A percentile compares a stretch with the other conserved stretches of the same genome.
These are phyloP conservation scores for Drosophila greeni DNA, from an alignment of 2,888 invertebrate genomes.

Conservation along the genomic window DNA sequence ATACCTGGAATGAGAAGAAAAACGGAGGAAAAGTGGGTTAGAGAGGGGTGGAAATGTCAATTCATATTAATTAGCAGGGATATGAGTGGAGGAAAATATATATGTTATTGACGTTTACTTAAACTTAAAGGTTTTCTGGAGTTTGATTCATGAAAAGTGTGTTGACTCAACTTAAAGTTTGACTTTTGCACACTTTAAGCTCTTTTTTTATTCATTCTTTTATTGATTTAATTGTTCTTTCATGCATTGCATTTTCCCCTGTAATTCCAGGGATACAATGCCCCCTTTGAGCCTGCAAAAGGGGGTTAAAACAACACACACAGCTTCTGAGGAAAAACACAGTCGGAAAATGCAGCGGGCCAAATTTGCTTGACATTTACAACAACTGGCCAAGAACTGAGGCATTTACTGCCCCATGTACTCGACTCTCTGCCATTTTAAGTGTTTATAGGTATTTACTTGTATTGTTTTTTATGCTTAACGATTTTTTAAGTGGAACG, in stretches of 20 bases:
- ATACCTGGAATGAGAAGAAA: constrained; percentile 39
- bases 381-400: constrained; percentile 58
- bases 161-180: background rate
- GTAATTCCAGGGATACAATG: background rate
- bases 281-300: background rate
- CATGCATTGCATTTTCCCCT: background rate
- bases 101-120: background rate
- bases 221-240: constrained; percentile 5
- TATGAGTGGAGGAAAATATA: too few species aligned
- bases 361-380: constrained; percentile 73
- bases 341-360: constrained; percentile 51
- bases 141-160: background rate
- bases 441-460: constrained; percentile 73
- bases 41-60: background rate
- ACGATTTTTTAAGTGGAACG: constrained; percentile 71
- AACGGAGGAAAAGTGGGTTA: background rate
- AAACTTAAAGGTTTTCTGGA: too few species aligned
- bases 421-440: constrained; percentile 64
- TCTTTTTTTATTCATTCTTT: background rate
- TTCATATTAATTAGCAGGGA: background rate
- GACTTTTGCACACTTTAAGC: background rate
- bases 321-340: constrained; percentile 15
- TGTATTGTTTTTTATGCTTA: constrained; percentile 72
- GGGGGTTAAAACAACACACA: constrained; percentile 13
- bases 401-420: constrained; percentile 40